These are phyloP conservation scores for Timandra comae DNA, from an alignment of 2,888 invertebrate genomes.

Conservation along the genomic window DNA sequence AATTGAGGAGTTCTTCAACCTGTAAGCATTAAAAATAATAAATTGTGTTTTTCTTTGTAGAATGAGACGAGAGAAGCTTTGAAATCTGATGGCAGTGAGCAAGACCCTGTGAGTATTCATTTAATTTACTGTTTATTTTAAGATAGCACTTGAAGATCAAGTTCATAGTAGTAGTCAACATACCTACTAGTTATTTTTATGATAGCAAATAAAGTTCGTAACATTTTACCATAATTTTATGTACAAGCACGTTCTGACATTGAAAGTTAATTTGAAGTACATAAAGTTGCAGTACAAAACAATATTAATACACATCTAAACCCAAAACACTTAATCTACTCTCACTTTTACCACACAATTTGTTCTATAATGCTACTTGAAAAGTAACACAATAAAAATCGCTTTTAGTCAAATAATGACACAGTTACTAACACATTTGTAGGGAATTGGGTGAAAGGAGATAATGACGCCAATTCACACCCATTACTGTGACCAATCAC, in stretches of 20 bases:
- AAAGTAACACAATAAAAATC: constrained; percentile 27
- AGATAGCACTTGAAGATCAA: too few species aligned
- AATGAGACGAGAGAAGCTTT: constrained; percentile 84
- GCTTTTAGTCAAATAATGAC: constrained; percentile 21
- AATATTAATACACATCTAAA: too few species aligned
- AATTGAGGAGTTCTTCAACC: too few species aligned
- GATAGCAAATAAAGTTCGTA: too few species aligned
- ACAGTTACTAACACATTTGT: constrained; percentile 26
- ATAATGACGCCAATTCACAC: constrained; percentile 49
- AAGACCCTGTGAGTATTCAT: constrained; percentile 81
- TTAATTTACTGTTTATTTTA: too few species aligned
- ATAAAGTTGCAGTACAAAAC: too few species aligned
- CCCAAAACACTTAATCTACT: constrained; percentile 4
- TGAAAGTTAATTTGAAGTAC: too few species aligned
- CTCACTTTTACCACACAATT: constrained; percentile 18
- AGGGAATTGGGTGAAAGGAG: constrained; percentile 54
- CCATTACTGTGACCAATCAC: constrained; percentile 44
- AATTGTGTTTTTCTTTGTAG: constrained; percentile 34
- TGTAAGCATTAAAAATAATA: neutral
- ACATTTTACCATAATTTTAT: too few species aligned
- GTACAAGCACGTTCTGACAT: too few species aligned
- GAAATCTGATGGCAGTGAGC: constrained; percentile 84
- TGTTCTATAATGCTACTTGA: constrained; percentile 13
- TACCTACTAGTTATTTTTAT: too few species aligned
- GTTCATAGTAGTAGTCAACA: too few species aligned